Evolutionary conservation across 1,140 invertebrate species (phyloP).

Genomic region (Ridgeia piscesae): DNA sequence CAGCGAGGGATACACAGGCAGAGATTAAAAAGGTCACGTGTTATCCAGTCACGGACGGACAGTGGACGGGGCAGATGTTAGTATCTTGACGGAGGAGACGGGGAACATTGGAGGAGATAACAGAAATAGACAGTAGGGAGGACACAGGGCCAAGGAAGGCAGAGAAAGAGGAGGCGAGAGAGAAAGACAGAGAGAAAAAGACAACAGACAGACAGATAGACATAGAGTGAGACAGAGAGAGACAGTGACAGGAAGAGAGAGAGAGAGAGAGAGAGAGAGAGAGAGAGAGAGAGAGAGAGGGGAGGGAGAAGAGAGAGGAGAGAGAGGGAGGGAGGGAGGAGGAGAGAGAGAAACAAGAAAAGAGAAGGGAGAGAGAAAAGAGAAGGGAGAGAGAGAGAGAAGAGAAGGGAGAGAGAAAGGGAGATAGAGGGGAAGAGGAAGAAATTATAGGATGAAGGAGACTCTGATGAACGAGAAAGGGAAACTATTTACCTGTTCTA

Average conservation of each 20-base stretch:
- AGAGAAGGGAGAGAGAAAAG: background rate
- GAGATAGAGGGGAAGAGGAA: background rate
- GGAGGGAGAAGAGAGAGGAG: background rate
- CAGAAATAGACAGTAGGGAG: too few relatives aligned
- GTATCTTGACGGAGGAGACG: too few relatives aligned
- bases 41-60: background rate
- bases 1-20: too few relatives aligned
- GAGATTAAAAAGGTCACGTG: background rate
- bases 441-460: background rate
- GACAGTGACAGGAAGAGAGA: too few relatives aligned
- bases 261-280: too few relatives aligned
- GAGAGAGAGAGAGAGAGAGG: background rate
- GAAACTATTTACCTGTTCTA: background rate
- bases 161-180: too few relatives aligned
- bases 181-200: too few relatives aligned
- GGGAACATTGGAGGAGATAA: background rate
- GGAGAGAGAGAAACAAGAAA: background rate
- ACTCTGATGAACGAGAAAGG: background rate
- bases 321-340: background rate
- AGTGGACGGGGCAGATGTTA: background rate
- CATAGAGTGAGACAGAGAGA: too few relatives aligned
- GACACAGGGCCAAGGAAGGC: too few relatives aligned
- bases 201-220: too few relatives aligned
- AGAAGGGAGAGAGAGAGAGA: too few relatives aligned
- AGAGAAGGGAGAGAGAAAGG: background rate